Evolutionary conservation across 2,113 vertebrate genomes (phyloP), one percentile per base, ranked within the genome.

Genomic region (Setophaga kirtlandii): DNA sequence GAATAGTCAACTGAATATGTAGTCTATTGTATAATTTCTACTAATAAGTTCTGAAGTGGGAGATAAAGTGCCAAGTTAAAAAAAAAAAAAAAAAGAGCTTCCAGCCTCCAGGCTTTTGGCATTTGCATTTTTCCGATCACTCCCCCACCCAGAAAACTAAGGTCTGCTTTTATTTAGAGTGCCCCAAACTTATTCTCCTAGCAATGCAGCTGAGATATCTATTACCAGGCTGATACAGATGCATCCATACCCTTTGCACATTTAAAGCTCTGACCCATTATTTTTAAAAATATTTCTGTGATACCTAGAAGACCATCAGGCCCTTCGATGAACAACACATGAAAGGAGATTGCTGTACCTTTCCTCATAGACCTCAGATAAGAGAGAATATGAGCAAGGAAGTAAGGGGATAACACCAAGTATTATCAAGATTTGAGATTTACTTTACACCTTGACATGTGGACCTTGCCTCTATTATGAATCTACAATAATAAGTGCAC

Each of bases 11-110:
- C 16, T 59, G 79, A 90, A 67, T 77, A 33, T 59, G 56, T 75
- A 93, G 31, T 70, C 49, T 73, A 70, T 50, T 89, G 56, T 68
- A 35, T 55, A 71, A 94, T 84, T 94, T 92, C 81, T 83, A 87
- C 75, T 69, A 50, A 46, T 86, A 62, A 50, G 10, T 91, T 93
- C 68, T 73, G 42, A 87, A 91, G 37, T 44, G 31, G 75, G 35
- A 93, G 56, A 93, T 46, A 49, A 84, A 90, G 12, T 65, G 63
- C 89, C 84, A 83, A 94, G 53, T 74, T 6, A 16, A 50, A 62
- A 94, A 62, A 82, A 55, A 33, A 55, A 30, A 15, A 44, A 22
- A 41, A 80, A 75, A 64, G 5, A 46, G 7, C 20, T 95, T 86
- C 59, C 60, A 78, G 77, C 80, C 75, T 86, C 35, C 23, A 78